These are phyloP conservation scores for Cryptus viduatorius DNA, from an alignment of 2,888 invertebrate species.

Conservation along the genomic window DNA sequence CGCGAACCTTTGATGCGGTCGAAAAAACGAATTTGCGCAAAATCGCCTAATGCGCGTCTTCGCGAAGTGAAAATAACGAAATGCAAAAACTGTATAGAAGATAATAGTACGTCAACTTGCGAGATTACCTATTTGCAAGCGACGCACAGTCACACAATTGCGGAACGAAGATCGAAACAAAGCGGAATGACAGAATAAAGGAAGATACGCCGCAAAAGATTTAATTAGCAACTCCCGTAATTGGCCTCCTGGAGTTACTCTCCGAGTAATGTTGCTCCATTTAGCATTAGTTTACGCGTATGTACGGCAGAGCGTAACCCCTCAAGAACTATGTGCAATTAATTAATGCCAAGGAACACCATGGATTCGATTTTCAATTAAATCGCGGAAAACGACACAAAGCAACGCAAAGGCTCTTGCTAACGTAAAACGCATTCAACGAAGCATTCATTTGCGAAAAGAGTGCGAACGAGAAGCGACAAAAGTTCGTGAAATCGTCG, in stretches of 20 bases:
- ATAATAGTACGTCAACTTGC: too few species aligned
- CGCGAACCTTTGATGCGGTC: too few species aligned
- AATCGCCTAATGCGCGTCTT: too few species aligned
- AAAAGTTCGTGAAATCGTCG: conserved; percentile 23
- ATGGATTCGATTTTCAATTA: conserved; percentile 40
- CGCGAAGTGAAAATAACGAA: too few species aligned
- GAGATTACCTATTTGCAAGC: too few species aligned
- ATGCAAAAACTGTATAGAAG: too few species aligned
- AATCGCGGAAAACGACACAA: conserved; percentile 20
- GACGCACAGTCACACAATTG: too few species aligned
- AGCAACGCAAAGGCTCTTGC: background rate
- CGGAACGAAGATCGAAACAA: too few species aligned
- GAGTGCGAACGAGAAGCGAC: conserved; percentile 5
- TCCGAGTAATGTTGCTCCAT: conserved; percentile 58
- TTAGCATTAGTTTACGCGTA: conserved; percentile 16
- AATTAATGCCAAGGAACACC: conserved; percentile 41
- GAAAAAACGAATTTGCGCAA: too few species aligned
- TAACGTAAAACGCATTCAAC: background rate
- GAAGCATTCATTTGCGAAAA: conserved; percentile 53
- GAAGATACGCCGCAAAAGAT: conserved; percentile 49
- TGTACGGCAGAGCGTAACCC: background rate
- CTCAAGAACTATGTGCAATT: conserved; percentile 35
- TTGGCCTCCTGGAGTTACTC: conserved; percentile 56
- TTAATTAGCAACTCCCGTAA: conserved; percentile 64
- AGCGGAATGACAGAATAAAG: conserved; percentile 22